Base-by-base conservation (phyloP, 2,888 invertebrate species). In the Lymantria monacha region DNA sequence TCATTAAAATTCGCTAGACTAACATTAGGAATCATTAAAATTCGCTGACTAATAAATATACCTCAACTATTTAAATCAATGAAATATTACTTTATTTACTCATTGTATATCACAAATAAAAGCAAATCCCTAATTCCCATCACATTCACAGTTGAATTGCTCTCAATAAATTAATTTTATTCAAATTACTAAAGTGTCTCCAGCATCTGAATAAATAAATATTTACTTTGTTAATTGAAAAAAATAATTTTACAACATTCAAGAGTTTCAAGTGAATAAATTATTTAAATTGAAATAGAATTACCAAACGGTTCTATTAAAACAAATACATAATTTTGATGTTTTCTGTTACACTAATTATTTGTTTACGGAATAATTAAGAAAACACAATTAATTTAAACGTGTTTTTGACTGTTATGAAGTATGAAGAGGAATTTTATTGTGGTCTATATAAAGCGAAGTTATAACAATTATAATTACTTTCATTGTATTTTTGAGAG, bases 151-250 rank as follows among this genome's bases (percentile, higher is more conserved):
- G 55, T 50, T 38, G 51, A 61, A 56, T 62, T 53, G 71, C 65
- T 63, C 69, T 66, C 69, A 71, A 77, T 74, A 73, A 78, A 77
- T 76, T 70, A 75, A 78, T 76, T 76, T 76, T 67, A 78, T 79
- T 77, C 67, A 75, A 79, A 78, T 79, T 70, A 69, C 61, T 46
- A 43, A 50, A 55, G 59, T 55, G 37, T 51, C 59, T 55, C 59
- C 45, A 55, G 51, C 49, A 53, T 60, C 61, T 59, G 62, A 59
- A 67, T 69, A 72, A 70, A 75, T 74, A 79, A 76, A 77, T 68
- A 76, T 77, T 77, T 78, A 69, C 70, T 71, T 62, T 66, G 69
- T 69, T 76, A 78, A 78, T 78, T 78, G 74, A 74, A 78, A 78
- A 73, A n/a, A n/a, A 76, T 73, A 70, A 74, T 74, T 69, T 75